phyloP scores from a whole-genome alignment of 2,888 invertebrate species.

The Malthinus seriepunctatus region DNA sequence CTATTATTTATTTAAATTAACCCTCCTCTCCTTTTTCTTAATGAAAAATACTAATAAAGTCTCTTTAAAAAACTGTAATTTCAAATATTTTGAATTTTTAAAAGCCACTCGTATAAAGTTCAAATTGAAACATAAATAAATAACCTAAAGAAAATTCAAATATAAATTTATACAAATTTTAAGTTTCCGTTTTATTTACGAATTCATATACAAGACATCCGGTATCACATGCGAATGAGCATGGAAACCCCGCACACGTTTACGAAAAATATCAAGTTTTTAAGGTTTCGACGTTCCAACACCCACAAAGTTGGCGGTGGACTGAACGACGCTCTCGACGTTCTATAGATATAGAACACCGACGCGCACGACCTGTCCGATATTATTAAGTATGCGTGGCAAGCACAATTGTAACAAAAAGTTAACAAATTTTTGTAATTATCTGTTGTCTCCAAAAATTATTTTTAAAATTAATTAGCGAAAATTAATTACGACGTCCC shows the following conservation, averaged over 20 bases:
- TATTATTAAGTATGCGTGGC: slow-evolving; percentile 29
- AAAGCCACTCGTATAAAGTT: neutral
- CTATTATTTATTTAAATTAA: too few relatives aligned
- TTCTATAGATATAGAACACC: slow-evolving; percentile 36
- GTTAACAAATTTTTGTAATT: slow-evolving; percentile 29
- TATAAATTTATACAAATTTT: neutral
- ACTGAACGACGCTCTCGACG: slow-evolving; percentile 48
- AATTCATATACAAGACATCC: slow-evolving; percentile 9
- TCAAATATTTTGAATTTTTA: too few relatives aligned
- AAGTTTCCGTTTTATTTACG: neutral
- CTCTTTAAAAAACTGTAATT: too few relatives aligned
- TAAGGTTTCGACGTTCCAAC: slow-evolving; percentile 43
- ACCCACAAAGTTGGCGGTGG: slow-evolving; percentile 49
- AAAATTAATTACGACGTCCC: slow-evolving; percentile 18
- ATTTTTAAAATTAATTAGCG: slow-evolving; percentile 23
- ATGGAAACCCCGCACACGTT: slow-evolving; percentile 31
- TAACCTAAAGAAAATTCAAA: neutral
- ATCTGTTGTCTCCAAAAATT: slow-evolving; percentile 29
- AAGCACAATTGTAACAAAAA: slow-evolving; percentile 26
- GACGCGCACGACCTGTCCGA: slow-evolving; percentile 39
- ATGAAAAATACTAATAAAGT: too few relatives aligned
- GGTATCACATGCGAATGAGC: slow-evolving; percentile 23
- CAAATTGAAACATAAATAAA: neutral
- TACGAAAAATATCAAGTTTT: slow-evolving; percentile 15
- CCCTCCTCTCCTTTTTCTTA: too few relatives aligned